phyloP scores from a whole-genome alignment of 2,888 invertebrate species.

The Lepeophtheirus nordmannii region DNA sequence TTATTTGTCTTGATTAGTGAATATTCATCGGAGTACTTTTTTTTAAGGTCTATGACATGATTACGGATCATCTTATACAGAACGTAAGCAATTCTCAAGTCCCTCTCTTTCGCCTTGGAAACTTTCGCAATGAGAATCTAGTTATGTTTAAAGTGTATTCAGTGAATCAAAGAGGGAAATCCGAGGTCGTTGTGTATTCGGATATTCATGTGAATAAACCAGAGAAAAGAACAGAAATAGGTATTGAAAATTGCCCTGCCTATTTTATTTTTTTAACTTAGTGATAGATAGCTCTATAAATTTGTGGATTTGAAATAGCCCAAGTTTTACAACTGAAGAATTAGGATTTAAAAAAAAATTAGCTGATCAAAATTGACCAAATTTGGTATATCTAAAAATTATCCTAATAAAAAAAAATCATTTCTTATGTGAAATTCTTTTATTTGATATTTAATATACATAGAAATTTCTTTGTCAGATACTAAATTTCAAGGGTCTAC shows the following conservation, averaged over 20 bases:
- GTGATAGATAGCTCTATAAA: too few species aligned
- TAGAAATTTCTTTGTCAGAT: too few species aligned
- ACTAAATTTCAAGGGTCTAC: too few species aligned
- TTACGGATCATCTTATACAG: background rate
- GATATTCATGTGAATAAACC: background rate
- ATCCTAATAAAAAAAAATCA: too few species aligned
- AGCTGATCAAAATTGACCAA: too few species aligned
- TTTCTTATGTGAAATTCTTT: too few species aligned
- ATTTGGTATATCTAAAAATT: too few species aligned
- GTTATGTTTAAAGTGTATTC: background rate
- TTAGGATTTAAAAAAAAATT: too few species aligned
- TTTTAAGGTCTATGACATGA: background rate
- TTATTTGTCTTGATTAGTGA: background rate
- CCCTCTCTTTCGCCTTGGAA: background rate
- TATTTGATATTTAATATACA: too few species aligned
- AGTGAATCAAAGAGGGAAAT: background rate
- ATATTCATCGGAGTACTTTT: background rate
- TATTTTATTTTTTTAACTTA: too few species aligned
- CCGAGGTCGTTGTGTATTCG: background rate
- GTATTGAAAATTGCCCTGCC: background rate
- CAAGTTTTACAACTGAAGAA: too few species aligned
- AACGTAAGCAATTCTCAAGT: background rate
- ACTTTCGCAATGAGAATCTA: background rate
- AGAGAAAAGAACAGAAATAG: background rate
- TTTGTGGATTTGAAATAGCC: too few species aligned